phyloP scores from a whole-genome alignment of 2,888 invertebrate species.

The Caenorhabditis drosophilae region DNA sequence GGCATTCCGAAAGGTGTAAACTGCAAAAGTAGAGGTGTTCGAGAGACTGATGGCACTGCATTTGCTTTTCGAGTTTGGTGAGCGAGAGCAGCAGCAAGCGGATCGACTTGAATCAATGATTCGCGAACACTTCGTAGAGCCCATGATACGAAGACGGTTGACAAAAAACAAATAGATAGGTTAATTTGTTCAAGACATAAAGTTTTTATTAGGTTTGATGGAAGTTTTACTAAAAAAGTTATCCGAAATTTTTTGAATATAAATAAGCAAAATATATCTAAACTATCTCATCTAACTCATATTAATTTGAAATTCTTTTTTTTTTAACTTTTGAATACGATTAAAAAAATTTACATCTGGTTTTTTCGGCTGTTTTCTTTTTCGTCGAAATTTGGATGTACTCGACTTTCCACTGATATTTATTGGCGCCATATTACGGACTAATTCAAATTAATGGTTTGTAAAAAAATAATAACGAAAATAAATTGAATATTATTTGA shows the following conservation, averaged over 20 bases:
- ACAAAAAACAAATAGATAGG: constrained; percentile 32
- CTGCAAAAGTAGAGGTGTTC: constrained; percentile 55
- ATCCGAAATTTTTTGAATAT: too few relatives aligned
- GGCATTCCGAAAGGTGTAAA: constrained; percentile 56
- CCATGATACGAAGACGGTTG: constrained; percentile 56
- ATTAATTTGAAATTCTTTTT: too few relatives aligned
- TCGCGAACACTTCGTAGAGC: constrained; percentile 56
- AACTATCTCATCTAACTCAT: too few relatives aligned
- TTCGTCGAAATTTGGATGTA: constrained; percentile 11
- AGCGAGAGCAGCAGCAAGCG: constrained; percentile 52
- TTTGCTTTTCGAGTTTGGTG: constrained; percentile 39
- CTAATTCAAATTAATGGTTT: neutral
- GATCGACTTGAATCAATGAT: constrained; percentile 55
- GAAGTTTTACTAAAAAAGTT: too few relatives aligned
- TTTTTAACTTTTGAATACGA: too few relatives aligned
- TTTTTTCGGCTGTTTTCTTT: constrained; percentile 31
- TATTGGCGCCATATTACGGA: constrained; percentile 23
- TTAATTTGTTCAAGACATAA: too few relatives aligned
- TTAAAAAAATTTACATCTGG: constrained; percentile 38
- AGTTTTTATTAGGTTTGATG: too few relatives aligned
- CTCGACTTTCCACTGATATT: constrained; percentile 13
- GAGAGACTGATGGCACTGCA: constrained; percentile 41
- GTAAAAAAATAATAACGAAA: neutral
- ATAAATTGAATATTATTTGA: too few relatives aligned
- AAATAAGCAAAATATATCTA: too few relatives aligned